These are phyloP conservation scores for Zootoca vivipara DNA, from an alignment of 2,113 vertebrate genomes.

Conservation along the genomic window DNA sequence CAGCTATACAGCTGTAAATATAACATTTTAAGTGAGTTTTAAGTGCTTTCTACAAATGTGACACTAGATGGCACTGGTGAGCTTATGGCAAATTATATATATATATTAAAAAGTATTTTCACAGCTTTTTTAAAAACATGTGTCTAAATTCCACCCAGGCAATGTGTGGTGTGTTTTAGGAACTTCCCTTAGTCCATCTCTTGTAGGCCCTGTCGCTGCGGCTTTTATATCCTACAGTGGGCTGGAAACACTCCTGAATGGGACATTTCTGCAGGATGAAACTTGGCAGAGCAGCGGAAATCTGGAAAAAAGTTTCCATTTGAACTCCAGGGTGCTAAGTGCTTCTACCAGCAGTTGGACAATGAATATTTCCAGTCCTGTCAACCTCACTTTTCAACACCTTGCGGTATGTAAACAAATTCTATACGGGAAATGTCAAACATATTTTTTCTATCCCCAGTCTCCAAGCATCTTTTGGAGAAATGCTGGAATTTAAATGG, in stretches of 20 bases:
- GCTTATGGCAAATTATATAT: too few species aligned
- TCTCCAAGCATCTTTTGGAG: neutral
- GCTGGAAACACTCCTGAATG: neutral
- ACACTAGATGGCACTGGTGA: too few species aligned
- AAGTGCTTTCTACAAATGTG: too few species aligned
- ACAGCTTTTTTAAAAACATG: too few species aligned
- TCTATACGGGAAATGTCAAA: neutral
- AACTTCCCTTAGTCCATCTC: too few species aligned
- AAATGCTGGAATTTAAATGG: neutral
- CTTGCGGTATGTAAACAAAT: neutral
- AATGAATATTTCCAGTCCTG: neutral
- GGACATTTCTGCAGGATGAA: neutral
- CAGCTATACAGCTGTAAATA: too few species aligned
- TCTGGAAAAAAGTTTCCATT: neutral
- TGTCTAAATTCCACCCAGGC: too few species aligned
- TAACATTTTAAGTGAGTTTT: too few species aligned
- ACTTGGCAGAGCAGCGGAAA: neutral
- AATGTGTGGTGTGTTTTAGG: too few species aligned
- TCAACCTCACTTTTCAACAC: slow-evolving; percentile 25
- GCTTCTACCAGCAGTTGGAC: neutral
- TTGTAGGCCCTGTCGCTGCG: neutral
- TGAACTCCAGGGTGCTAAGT: slow-evolving; percentile 20
- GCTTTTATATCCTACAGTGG: slow-evolving; percentile 20
- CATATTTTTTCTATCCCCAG: neutral
- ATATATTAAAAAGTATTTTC: too few species aligned